Conservation (phyloP, 2,797 vertebrate genomes). For the Mormyrus proboscirostris region DNA sequence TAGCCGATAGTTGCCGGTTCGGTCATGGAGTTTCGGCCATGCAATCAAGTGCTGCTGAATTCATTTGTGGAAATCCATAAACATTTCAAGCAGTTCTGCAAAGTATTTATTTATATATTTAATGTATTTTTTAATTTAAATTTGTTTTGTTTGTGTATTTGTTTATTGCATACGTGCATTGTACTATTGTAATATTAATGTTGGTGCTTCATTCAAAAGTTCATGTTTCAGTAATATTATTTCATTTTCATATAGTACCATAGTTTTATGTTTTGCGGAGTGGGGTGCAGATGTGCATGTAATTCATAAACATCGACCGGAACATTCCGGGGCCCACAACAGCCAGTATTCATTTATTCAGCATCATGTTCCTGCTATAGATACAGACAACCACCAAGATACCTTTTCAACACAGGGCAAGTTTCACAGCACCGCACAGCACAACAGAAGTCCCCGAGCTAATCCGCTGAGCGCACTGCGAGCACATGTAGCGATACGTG, state of each 20-base stretch:
- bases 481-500: constrained; percentile 25
- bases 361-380: background rate
- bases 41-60: background rate
- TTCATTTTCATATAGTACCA: background rate
- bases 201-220: background rate
- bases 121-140: background rate
- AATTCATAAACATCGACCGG: background rate
- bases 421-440: constrained; percentile 15
- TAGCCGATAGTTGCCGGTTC: background rate
- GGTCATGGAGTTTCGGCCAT: background rate
- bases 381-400: background rate
- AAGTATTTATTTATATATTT: background rate
- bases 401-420: constrained; percentile 15
- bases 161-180: background rate
- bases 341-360: background rate
- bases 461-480: constrained; percentile 17
- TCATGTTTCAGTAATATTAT: background rate
- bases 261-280: background rate
- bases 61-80: background rate
- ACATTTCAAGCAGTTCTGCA: background rate
- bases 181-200: background rate
- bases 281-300: background rate
- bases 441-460: constrained; percentile 32
- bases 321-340: background rate
- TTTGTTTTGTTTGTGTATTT: background rate